Base-by-base conservation (phyloP, 2,888 invertebrate species). In the Drosophila macrospina region DNA sequence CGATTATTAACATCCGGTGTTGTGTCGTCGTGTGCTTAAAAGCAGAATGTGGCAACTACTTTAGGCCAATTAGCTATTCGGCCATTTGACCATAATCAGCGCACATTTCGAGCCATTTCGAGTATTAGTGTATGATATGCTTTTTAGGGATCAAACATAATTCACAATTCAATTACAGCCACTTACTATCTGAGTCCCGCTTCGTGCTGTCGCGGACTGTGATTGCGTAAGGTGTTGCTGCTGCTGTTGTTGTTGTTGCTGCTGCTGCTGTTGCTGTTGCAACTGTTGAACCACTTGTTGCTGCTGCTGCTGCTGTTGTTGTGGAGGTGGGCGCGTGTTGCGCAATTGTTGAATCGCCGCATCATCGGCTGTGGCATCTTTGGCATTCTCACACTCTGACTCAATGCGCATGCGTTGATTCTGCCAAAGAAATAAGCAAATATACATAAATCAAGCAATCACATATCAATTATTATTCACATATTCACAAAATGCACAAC, bases 331-430 rank as follows among this genome's bases (percentile, higher is more conserved):
- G 37, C 78, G 84, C 44, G 82, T 64, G 42, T 69, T 74, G 51
- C 69, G 74, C 64, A 74, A 45, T 56, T 78, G 61, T 36, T 75
- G 79, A 26, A 65, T 51, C 36, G 62, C 62, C 54, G 60, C 74
- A 45, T 74, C 78, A 16, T 64, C 70, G 52, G 64, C 63, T 28
- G 74, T 61, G 71, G 74, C 86, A 66, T 89, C 90, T 84, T 90
- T 90, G 65, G 86, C 71, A 75, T 87, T 85, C 66, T 90, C 90
- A 67, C 86, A 71, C 47, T 92, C 91, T 32, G 91, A 88, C 65
- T 91, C 90, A 24, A 88, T 81, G 85, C 91, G 91, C 74, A 91
- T 89, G 67, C 91, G 89, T 78, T 92, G 92, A 78, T 90, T 92
- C 91, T 92, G 85, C 69, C 51, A 48, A 66, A 16, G 24, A 54